phyloP scores from a whole-genome alignment of 2,113 vertebrate genomes.

The Eublepharis macularius region DNA sequence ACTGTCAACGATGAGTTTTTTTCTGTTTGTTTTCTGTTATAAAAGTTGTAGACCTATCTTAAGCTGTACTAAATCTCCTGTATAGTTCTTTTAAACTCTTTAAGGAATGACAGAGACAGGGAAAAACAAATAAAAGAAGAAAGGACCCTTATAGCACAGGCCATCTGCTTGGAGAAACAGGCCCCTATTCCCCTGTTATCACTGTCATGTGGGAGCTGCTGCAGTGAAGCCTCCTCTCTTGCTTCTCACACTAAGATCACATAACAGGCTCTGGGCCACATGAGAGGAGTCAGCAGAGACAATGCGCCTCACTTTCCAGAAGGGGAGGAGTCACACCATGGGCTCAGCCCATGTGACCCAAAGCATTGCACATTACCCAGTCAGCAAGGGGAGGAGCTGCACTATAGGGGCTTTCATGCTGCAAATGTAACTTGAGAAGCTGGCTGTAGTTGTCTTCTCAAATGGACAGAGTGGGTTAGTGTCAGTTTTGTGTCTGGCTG shows the following conservation, averaged over 20 bases:
- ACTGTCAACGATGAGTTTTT: conserved; percentile 67
- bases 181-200: not conserved
- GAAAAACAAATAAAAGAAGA: conserved; percentile 63
- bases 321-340: not conserved
- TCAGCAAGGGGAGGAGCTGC: not conserved
- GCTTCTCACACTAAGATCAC: not conserved
- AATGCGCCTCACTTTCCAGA: not conserved
- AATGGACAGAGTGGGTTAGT: conserved; percentile 18
- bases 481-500: conserved; percentile 72
- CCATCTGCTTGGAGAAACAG: conserved; percentile 61
- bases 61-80: conserved; percentile 79
- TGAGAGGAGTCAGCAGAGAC: not conserved
- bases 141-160: conserved; percentile 56
- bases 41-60: conserved; percentile 78
- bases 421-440: not conserved
- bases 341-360: not conserved
- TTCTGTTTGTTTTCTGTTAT: conserved; percentile 64
- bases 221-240: not conserved
- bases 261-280: not conserved
- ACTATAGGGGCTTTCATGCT: not conserved
- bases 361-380: not conserved
- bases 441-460: not conserved
- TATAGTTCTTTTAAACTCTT: conserved; percentile 77
- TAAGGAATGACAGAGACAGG: conserved; percentile 64
- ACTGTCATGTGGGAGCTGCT: not conserved